These are phyloP conservation scores for Epinephelus lanceolatus DNA, from an alignment of 2,113 vertebrate species.

Conservation along the genomic window DNA sequence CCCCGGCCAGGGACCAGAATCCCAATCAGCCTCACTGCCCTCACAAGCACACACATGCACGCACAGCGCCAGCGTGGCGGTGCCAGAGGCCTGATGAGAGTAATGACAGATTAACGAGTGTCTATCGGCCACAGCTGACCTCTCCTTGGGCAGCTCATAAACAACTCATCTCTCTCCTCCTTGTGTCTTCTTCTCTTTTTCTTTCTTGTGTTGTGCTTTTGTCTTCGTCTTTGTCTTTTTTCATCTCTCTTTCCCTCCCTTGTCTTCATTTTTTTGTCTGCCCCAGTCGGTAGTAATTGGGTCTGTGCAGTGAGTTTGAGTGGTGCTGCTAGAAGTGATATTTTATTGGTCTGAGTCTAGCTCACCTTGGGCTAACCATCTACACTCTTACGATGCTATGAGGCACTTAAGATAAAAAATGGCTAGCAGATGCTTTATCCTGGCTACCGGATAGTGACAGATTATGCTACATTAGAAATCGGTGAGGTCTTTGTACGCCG, in stretches of 20 bases:
- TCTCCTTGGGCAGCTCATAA: conserved; percentile 71
- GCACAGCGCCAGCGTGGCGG: conserved; percentile 41
- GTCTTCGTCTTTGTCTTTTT: conserved; percentile 23
- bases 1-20: conserved; percentile 65
- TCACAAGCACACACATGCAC: conserved; percentile 42
- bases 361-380: conserved; percentile 34
- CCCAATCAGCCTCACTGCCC: conserved; percentile 65
- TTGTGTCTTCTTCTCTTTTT: conserved; percentile 2
- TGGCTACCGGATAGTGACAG: conserved; percentile 12
- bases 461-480: conserved; percentile 34
- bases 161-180: conserved; percentile 59
- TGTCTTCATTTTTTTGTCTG: conserved; percentile 28
- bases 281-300: conserved; percentile 46
- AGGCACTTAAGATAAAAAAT: conserved; percentile 31
- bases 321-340: conserved; percentile 29
- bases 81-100: conserved; percentile 78
- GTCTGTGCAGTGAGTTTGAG: conserved; percentile 30
- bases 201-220: conserved; percentile 23
- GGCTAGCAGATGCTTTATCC: background rate
- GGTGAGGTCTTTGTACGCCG: background rate
- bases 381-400: conserved; percentile 5
- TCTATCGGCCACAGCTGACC: conserved; percentile 76
- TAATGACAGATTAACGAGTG: conserved; percentile 80
- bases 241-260: conserved; percentile 2
- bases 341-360: conserved; percentile 42